phyloP scores from a whole-genome alignment of 2,113 vertebrate species.

The Euleptes europaea region DNA sequence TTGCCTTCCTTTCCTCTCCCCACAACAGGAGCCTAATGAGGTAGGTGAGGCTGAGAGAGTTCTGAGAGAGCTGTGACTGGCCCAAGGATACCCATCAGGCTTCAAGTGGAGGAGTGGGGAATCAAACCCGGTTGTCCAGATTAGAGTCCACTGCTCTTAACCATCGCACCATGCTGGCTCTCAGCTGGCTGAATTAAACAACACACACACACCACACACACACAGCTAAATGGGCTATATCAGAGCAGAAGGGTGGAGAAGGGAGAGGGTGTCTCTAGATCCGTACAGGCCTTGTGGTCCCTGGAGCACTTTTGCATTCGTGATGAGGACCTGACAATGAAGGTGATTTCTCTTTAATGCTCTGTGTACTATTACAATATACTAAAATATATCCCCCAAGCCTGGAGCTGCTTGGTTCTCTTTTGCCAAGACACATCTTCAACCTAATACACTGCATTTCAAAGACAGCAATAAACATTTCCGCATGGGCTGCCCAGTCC shows the following conservation, averaged over 20 bases:
- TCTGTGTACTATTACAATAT: conserved; percentile 63
- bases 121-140: too few species aligned
- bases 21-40: too few species aligned
- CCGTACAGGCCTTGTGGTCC: conserved; percentile 62
- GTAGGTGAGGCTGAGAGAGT: too few species aligned
- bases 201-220: conserved; percentile 16
- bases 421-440: conserved; percentile 42
- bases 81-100: too few species aligned
- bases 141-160: too few species aligned
- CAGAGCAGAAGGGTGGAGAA: conserved; percentile 38
- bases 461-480: conserved; percentile 69
- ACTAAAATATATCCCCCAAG: conserved; percentile 63
- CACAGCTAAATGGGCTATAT: conserved; percentile 45
- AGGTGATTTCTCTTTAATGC: conserved; percentile 69
- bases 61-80: too few species aligned
- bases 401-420: conserved; percentile 37
- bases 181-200: conserved; percentile 27
- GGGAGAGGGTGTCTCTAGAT: conserved; percentile 56
- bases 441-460: conserved; percentile 60
- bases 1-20: too few species aligned
- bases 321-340: conserved; percentile 67
- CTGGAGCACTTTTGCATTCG: conserved; percentile 71
- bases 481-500: conserved; percentile 59
- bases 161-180: too few species aligned
- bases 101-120: too few species aligned